A percentile compares a stretch with the other conserved stretches of the same genome.
Evolutionary conservation across 2,797 vertebrate species (phyloP).

Genomic region (Channa striata): DNA sequence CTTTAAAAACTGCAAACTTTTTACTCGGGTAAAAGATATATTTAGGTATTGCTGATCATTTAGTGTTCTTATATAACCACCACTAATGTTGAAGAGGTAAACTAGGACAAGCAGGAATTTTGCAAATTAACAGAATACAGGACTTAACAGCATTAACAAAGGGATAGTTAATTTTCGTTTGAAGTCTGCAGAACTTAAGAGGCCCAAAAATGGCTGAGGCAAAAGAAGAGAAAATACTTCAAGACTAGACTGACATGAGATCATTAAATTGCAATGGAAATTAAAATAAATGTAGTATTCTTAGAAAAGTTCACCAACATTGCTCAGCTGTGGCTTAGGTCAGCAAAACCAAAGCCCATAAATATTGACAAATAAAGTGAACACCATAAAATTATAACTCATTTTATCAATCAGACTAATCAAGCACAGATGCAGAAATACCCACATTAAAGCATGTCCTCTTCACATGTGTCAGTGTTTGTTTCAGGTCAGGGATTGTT

Average conservation of each 20-base stretch:
- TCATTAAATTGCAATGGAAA: neutral
- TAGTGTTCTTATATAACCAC: neutral
- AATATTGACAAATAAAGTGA: conserved; percentile 1
- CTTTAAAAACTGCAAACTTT: too few species aligned
- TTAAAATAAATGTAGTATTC: neutral
- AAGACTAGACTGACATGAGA: neutral
- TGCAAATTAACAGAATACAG: neutral
- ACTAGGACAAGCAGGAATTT: conserved; percentile 17
- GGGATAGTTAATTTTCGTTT: too few species aligned
- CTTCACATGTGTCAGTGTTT: conserved; percentile 12
- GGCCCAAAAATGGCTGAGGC: neutral
- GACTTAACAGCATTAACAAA: too few species aligned
- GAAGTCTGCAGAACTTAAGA: too few species aligned
- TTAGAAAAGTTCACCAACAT: neutral
- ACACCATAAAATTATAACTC: conserved; percentile 15
- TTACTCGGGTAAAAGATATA: too few species aligned
- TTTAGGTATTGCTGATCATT: too few species aligned
- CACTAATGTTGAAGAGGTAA: conserved; percentile 10
- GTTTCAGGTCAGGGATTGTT: neutral
- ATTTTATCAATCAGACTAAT: conserved; percentile 36
- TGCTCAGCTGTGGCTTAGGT: conserved; percentile 7
- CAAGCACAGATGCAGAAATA: conserved; percentile 28
- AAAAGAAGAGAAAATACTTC: neutral
- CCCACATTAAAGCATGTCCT: conserved; percentile 16
- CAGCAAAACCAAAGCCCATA: neutral